phyloP scores from a whole-genome alignment of 2,797 vertebrate genomes.

The Austrolebias charrua region DNA sequence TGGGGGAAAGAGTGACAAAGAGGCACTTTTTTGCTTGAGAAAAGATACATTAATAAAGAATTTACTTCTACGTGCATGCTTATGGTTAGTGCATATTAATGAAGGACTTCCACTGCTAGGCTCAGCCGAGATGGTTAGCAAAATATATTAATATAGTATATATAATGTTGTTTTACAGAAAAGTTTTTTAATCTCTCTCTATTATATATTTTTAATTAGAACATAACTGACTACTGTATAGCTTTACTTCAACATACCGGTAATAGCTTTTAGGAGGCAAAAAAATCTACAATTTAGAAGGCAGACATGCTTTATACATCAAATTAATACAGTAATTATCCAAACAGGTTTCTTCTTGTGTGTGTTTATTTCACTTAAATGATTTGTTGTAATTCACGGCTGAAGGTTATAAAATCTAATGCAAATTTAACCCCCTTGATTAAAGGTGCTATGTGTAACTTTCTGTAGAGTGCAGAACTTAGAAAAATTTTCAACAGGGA shows the following conservation, averaged over 20 bases:
- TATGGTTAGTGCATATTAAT: slow-evolving; percentile 39
- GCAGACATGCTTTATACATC: slow-evolving; percentile 9
- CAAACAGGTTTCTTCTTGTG: slow-evolving; percentile 16
- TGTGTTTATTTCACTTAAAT: slow-evolving; percentile 18
- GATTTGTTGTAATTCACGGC: slow-evolving; percentile 43
- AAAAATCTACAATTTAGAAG: neutral
- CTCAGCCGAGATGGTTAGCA: slow-evolving; percentile 7
- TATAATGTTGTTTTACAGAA: slow-evolving; percentile 3
- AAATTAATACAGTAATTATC: slow-evolving; percentile 25
- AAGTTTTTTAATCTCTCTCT: slow-evolving; percentile 26
- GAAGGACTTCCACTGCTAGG: slow-evolving; percentile 30
- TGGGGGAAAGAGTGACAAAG: slow-evolving; percentile 32
- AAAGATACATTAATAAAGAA: slow-evolving; percentile 35
- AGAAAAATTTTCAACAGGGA: too few species aligned
- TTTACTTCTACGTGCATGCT: slow-evolving; percentile 33
- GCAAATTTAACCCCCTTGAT: slow-evolving; percentile 55
- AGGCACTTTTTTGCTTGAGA: slow-evolving; percentile 27
- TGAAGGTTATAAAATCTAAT: slow-evolving; percentile 59
- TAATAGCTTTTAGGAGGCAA: neutral
- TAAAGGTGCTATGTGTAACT: too few species aligned
- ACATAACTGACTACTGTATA: neutral
- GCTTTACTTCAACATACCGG: slow-evolving; percentile 10
- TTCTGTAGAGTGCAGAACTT: too few species aligned
- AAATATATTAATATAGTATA: slow-evolving; percentile 12
- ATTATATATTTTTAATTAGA: slow-evolving; percentile 34